Evolutionary conservation across 2,888 invertebrate genomes (phyloP).

Genomic region (Phanerotoma sp.): DNA sequence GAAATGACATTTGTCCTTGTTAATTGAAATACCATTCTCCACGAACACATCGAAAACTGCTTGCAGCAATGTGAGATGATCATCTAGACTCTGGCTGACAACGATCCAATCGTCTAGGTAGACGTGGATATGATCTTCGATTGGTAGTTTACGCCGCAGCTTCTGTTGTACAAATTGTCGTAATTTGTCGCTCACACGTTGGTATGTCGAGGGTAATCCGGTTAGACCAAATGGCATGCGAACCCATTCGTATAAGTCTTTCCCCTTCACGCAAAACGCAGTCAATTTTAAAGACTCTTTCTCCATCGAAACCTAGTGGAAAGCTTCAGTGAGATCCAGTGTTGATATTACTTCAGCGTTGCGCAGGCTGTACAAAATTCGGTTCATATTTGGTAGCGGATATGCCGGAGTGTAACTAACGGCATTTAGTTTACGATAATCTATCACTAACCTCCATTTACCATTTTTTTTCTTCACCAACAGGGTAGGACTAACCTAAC

Average conservation of each 20-base stretch:
- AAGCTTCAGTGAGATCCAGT: conserved; percentile 25
- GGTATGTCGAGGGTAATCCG: conserved; percentile 19
- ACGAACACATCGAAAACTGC: neutral
- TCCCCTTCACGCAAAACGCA: conserved; percentile 24
- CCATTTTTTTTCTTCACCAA: conserved; percentile 23
- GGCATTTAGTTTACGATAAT: conserved; percentile 22
- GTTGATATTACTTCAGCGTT: conserved; percentile 30
- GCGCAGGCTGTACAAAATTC: conserved; percentile 21
- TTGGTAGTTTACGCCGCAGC: neutral
- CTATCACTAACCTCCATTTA: conserved; percentile 21
- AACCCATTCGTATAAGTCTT: conserved; percentile 15
- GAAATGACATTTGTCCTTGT: neutral
- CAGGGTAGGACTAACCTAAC: conserved; percentile 26
- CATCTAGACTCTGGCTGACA: neutral
- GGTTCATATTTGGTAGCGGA: conserved; percentile 23
- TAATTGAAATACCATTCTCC: neutral
- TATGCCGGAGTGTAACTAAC: conserved; percentile 28
- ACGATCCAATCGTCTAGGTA: neutral
- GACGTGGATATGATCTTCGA: neutral
- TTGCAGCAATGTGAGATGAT: neutral
- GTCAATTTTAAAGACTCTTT: conserved; percentile 17
- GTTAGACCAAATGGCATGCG: conserved; percentile 26
- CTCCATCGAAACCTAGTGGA: neutral
- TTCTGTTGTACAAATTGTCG: conserved; percentile 16
- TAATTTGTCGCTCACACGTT: neutral